Percentiles rank a stretch among this genome's conserved stretches.
These are phyloP conservation scores for Microcebus tavaratra DNA, from an alignment of 2,113 vertebrate genomes.

Conservation along the genomic window DNA sequence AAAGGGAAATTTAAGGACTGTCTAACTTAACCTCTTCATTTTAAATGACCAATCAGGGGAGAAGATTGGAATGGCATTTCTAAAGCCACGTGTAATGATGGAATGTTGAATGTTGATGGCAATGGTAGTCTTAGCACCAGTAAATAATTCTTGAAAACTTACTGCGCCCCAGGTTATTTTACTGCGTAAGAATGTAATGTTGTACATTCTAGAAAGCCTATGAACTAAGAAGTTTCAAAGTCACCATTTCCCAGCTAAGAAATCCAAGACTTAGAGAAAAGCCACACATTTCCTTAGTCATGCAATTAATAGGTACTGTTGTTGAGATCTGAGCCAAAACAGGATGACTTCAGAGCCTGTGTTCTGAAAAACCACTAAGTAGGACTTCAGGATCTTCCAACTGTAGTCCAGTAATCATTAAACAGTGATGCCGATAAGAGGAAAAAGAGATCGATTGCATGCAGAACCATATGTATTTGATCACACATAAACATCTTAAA, in stretches of 20 bases:
- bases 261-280: not conserved
- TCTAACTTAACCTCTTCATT: not conserved
- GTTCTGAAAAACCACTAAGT: not conserved
- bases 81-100: not conserved
- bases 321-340: not conserved
- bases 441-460: not conserved
- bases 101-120: not conserved
- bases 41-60: not conserved
- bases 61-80: not conserved
- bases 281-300: not conserved
- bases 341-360: not conserved
- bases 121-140: not conserved
- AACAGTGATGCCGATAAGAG: not conserved
- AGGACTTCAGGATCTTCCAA: not conserved
- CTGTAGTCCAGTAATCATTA: not conserved
- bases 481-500: conserved; percentile 24
- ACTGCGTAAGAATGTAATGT: not conserved
- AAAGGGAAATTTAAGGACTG: not conserved
- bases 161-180: not conserved
- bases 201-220: not conserved
- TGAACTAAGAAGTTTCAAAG: not conserved
- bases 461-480: not conserved
- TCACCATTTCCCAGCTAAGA: not conserved
- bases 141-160: not conserved
- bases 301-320: not conserved